Base-by-base conservation (phyloP, 2,888 invertebrate genomes). In the Drosophila hawaiiensis region DNA sequence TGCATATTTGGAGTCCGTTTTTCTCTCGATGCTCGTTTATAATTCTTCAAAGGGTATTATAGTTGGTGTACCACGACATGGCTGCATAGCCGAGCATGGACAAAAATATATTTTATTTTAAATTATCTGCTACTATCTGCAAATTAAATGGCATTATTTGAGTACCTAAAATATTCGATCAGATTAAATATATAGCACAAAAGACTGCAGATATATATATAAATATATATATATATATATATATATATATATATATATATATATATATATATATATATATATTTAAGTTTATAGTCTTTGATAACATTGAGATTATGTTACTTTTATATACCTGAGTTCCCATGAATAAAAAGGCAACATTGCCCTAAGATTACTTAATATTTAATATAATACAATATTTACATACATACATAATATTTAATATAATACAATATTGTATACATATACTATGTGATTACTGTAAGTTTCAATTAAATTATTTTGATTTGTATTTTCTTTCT, bases 21-120 rank as follows among this genome's bases (percentile, higher is more conserved):
- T 58, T 59, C 50, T 4, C 55, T 47, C 65, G 70, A 69, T 72
- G 65, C 54, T 75, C 66, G 70, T 73, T 74, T 73, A 69, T 69
- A 69, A 43, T 58, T 52, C 43, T 55, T 31, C 56, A 49, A 59
- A 68, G 73, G 47, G 67, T 58, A 70, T 76, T 64, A 10, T 47
- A 64, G 64, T 37, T 39, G 47, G 19, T 39, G 25, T 12, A 49
- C 54, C 41, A 19, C 39, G 28, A 29, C 19, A 43, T 19, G 41
- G 16, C 47, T 43, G 71, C 63, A 49, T 60, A 43, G 39, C 29
- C 70, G 66, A 62, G 60, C 29, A 12, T 47, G 28, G 5, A 7
- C 12, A 28, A 63, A 25, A 19, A 6, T 19, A 3, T 25, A n/a
- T 39, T 29, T 16, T 47, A 19, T 19, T 4, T 35, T 4, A 4